These are phyloP conservation scores for Taurulus bubalis DNA, from an alignment of 2,113 vertebrate species.

Conservation along the genomic window DNA sequence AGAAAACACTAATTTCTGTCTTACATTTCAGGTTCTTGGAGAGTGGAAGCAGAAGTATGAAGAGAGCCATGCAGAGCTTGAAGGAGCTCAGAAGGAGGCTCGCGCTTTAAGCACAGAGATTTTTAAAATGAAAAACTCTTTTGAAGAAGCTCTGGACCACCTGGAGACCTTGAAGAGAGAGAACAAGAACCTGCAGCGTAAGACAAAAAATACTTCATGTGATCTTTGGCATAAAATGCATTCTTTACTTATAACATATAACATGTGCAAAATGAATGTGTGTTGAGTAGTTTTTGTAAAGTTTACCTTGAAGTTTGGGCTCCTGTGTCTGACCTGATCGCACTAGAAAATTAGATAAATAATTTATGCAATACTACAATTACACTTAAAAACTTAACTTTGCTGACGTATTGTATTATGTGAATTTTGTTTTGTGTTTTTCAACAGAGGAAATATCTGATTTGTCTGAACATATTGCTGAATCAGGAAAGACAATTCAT, in stretches of 20 bases:
- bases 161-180: slow-evolving; percentile 82
- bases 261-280: not conserved
- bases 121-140: slow-evolving; percentile 71
- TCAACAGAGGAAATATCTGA: slow-evolving; percentile 85
- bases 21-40: slow-evolving; percentile 78
- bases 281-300: not conserved
- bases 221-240: not conserved
- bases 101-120: slow-evolving; percentile 81
- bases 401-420: not conserved
- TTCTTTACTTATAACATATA: not conserved
- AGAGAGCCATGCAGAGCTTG: slow-evolving; percentile 85
- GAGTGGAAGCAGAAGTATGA: slow-evolving; percentile 90
- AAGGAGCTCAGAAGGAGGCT: slow-evolving; percentile 84
- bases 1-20: not conserved
- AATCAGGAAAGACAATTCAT: slow-evolving; percentile 89
- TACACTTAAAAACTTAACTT: not conserved
- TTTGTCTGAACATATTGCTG: slow-evolving; percentile 79
- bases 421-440: not conserved
- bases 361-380: not conserved
- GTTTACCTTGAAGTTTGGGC: not conserved
- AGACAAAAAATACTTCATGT: slow-evolving; percentile 14
- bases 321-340: not conserved
- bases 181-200: slow-evolving; percentile 89
- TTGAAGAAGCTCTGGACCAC: slow-evolving; percentile 75
- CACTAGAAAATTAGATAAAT: not conserved